phyloP scores from a whole-genome alignment of 2,113 vertebrate species.

The Trinectes maculatus region DNA sequence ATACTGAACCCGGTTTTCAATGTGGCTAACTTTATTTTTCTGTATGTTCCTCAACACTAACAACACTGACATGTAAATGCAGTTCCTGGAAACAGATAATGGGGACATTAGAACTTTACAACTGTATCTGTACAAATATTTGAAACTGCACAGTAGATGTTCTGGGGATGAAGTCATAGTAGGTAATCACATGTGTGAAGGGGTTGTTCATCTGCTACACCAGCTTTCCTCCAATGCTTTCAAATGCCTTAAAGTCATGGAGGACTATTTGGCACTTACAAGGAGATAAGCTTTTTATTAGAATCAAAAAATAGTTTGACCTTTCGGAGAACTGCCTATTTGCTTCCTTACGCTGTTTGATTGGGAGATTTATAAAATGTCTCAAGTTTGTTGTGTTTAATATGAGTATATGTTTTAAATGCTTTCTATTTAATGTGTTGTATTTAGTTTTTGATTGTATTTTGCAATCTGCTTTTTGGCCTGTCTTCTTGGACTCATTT shows the following conservation, averaged over 20 bases:
- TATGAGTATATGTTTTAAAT: no score
- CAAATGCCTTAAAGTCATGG: slow-evolving; percentile 5
- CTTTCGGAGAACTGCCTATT: slow-evolving; percentile 15
- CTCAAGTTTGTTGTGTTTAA: not conserved
- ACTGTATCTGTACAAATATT: slow-evolving; percentile 60
- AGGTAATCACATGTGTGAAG: slow-evolving; percentile 6
- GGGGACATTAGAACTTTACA: slow-evolving; percentile 58
- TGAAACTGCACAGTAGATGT: slow-evolving; percentile 47
- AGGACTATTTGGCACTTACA: slow-evolving; percentile 74
- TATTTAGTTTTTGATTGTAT: no score
- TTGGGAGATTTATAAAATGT: not conserved
- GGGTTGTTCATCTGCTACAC: not conserved
- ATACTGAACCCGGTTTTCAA: not conserved
- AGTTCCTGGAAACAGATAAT: slow-evolving; percentile 46
- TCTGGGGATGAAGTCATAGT: slow-evolving; percentile 6
- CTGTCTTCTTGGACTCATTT: not conserved
- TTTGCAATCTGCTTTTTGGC: not conserved
- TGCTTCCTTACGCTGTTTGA: not conserved
- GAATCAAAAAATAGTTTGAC: not conserved
- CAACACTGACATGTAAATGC: slow-evolving; percentile 55
- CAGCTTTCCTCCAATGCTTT: not conserved
- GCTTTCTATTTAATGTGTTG: no score
- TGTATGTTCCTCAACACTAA: slow-evolving; percentile 40
- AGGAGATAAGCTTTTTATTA: slow-evolving; percentile 13
- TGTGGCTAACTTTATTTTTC: slow-evolving; percentile 15